Base-by-base conservation (phyloP, 30 jellyfish, hydroid and myxozoan species). In the Chironex yamaguchii region DNA sequence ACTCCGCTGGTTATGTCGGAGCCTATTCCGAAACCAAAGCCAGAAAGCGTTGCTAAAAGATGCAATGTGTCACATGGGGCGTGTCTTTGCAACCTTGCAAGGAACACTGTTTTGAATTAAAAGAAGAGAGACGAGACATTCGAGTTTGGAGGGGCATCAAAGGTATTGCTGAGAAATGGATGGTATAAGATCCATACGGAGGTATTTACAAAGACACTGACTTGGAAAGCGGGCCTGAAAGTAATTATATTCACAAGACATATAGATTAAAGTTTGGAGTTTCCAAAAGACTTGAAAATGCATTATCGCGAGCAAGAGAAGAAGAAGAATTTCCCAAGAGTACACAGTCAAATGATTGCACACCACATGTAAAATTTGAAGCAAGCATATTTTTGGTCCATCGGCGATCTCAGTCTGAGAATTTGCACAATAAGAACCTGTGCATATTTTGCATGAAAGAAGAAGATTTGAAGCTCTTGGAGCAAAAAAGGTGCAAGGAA, bases 21-120 rank as follows among this genome's bases (percentile, higher is more conserved):
- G 71, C 71, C 71, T 3, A 54, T 54, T 32, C 71, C 25, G 71
- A 54, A 54, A 54, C 31, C 71, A 54, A 54, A 54, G 71, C 80
- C 80, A 67, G 80, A 67, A 25, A 67, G 80, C 80, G 80, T 58
- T 25, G 80, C 80, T 28, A 67, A 67, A 67, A 67, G 80, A 58
- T 58, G 80, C 31, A 67, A 67, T 52, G 80, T 67, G 54, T 67
- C 80, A 67, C 80, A 28, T 67, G 80, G 80, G 80, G 9, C 34
- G 34, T 67, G 80, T 67, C 71, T 67, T 67, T n/a, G n/a, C n/a
- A n/a, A n/a, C 62, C 80, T 67, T 67, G 80, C 80, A 67, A 67
- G 80, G 80, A 67, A 67, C 29, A 67, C 80, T 67, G 80, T 67
- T 67, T 67, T 25, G 80, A 67, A 28, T 67, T 58, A 67, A 67